Conservation (phyloP, 2,113 vertebrate genomes). For the Cyrtonyx montezumae region DNA sequence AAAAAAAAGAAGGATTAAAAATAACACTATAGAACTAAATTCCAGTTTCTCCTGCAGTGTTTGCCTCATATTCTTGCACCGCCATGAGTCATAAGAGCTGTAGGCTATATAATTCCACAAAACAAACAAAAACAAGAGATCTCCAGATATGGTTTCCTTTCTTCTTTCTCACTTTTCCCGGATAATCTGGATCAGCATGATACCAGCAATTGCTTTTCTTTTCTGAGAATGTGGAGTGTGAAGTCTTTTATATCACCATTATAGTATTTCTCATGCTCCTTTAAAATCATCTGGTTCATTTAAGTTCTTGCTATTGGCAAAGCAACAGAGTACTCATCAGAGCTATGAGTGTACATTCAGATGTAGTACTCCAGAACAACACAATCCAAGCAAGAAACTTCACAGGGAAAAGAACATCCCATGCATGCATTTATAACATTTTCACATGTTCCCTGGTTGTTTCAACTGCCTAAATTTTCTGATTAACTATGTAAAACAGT, state of each 20-base stretch:
- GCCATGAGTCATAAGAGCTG: neutral
- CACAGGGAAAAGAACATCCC: neutral
- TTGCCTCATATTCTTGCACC: neutral
- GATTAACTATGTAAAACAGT: neutral
- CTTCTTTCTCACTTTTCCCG: neutral
- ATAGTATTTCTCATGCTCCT: neutral
- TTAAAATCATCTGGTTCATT: conserved; percentile 5
- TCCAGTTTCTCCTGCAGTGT: neutral
- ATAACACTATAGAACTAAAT: neutral
- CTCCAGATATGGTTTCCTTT: neutral
- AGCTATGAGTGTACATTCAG: neutral
- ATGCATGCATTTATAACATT: neutral
- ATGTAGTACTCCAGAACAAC: neutral
- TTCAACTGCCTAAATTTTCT: neutral
- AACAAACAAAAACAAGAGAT: neutral
- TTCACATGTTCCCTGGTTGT: neutral
- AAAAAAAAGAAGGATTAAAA: neutral
- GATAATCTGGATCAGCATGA: neutral
- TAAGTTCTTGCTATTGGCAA: conserved; percentile 7
- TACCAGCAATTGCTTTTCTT: neutral
- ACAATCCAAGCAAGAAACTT: neutral
- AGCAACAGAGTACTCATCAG: neutral
- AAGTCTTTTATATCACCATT: neutral
- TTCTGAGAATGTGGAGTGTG: neutral
- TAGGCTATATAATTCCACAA: neutral